Evolutionary conservation across 2,888 invertebrate species (phyloP), one percentile per base, ranked within the genome.

Genomic region (Stenoptilia bipunctidactyla): DNA sequence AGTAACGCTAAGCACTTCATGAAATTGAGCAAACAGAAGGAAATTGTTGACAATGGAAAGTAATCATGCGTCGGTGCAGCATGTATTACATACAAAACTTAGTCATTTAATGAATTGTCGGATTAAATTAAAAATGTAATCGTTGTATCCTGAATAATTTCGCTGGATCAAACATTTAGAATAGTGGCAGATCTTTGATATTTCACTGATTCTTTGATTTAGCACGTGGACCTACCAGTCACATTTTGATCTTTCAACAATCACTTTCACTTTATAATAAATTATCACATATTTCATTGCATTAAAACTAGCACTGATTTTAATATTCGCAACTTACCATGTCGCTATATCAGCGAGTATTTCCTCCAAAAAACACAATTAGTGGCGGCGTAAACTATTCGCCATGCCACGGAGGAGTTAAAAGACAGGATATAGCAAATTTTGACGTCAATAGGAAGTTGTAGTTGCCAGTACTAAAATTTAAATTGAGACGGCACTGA

Each of bases 341-440:
- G 73, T 80, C 82, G 82, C 83, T 80, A 46, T 66, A 53, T 54
- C 45, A 82, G 82, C 82, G 80, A 80, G 63, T 55, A 62, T 65
- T 61, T 76, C 65, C 77, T 77, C 77, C 73, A 67, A 65, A 69
- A 74, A 61, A 77, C 77, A 76, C 74, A 72, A 73, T 54, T 52
- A 45, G 62, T 73, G 77, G 75, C 58, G 74, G 72, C 62, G 65
- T 51, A 68, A 66, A 82, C 79, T 76, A 77, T 82, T 82, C 80
- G 80, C 83, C 84, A 83, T 83, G 84, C 83, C 84, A 83, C 83
- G 84, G 70, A 80, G 82, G 69, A 79, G 56, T 80, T 61, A 80
- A 84, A 83, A 76, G 83, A 76, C 82, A 82, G 83, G 82, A 85
- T 72, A 58, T 54, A 50, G 54, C 49, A 56, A 50, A 48, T 50